Conservation (phyloP, 1,140 invertebrate species). For the Magallana ariakensis region DNA sequence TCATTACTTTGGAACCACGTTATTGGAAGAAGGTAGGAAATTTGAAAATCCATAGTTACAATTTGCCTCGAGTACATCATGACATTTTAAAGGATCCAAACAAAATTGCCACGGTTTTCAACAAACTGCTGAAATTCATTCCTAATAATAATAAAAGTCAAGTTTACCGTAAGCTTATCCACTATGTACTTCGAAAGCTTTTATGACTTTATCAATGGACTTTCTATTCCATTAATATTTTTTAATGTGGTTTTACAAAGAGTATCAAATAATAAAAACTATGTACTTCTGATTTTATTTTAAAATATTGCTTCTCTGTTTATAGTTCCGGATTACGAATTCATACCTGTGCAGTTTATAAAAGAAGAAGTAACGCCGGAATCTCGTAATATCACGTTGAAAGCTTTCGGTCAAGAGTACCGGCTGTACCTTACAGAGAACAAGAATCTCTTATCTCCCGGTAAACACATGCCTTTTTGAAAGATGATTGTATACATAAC, state of each 20-base stretch:
- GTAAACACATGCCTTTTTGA: slow-evolving; percentile 23
- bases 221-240: too few relatives aligned
- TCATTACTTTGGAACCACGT: slow-evolving; percentile 50
- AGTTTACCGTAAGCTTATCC: too few relatives aligned
- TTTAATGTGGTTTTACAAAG: not conserved
- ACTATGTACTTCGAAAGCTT: too few relatives aligned
- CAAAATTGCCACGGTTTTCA: too few relatives aligned
- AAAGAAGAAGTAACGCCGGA: not conserved
- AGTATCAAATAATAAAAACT: not conserved
- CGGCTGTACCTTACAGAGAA: slow-evolving; percentile 55
- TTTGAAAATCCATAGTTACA: not conserved
- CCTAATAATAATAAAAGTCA: too few relatives aligned
- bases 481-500: not conserved
- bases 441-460: slow-evolving; percentile 54
- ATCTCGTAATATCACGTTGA: slow-evolving; percentile 40
- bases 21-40: slow-evolving; percentile 48
- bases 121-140: too few relatives aligned
- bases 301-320: not conserved
- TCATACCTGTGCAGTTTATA: slow-evolving; percentile 19
- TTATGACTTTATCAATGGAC: too few relatives aligned
- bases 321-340: slow-evolving; percentile 50
- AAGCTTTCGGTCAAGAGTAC: slow-evolving; percentile 58
- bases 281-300: too few relatives aligned
- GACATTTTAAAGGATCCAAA: too few relatives aligned
- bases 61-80: too few relatives aligned